Evolutionary conservation across 2,113 vertebrate genomes (phyloP).

Genomic region (Sterna hirundo): DNA sequence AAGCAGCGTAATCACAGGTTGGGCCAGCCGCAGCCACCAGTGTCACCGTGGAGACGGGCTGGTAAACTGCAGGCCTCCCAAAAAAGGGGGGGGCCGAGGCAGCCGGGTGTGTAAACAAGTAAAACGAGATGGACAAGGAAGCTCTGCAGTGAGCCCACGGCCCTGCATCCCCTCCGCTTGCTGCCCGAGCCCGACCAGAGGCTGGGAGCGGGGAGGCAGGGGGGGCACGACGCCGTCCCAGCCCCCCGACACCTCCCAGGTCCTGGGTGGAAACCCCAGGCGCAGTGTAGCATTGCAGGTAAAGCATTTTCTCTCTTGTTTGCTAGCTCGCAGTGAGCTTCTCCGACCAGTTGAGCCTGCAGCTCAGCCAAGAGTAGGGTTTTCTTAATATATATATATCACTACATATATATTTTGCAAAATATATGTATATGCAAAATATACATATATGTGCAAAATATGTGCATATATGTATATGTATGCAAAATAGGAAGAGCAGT

Average conservation of each 20-base stretch:
- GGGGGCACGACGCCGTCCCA: rapidly evolving
- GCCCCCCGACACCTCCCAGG: not conserved
- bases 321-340: not conserved
- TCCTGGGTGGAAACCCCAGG: not conserved
- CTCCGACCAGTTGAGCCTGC: rapidly evolving
- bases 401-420: not conserved
- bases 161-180: not conserved
- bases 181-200: rapidly evolving
- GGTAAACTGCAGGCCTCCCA: conserved; percentile 24
- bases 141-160: not conserved
- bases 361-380: not conserved
- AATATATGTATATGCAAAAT: too few relatives aligned
- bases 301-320: not conserved
- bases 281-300: not conserved
- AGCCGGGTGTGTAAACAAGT: not conserved
- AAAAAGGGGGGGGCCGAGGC: not conserved
- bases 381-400: not conserved
- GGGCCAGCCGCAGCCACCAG: not conserved
- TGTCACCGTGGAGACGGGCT: conserved; percentile 47
- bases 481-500: not conserved
- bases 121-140: not conserved
- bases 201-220: rapidly evolving
- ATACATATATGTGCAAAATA: not conserved
- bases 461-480: not conserved
- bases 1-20: not conserved